Evolutionary conservation across 2,113 vertebrate genomes (phyloP), one percentile per base, ranked within the genome.

Genomic region (Vulpes lagopus): DNA sequence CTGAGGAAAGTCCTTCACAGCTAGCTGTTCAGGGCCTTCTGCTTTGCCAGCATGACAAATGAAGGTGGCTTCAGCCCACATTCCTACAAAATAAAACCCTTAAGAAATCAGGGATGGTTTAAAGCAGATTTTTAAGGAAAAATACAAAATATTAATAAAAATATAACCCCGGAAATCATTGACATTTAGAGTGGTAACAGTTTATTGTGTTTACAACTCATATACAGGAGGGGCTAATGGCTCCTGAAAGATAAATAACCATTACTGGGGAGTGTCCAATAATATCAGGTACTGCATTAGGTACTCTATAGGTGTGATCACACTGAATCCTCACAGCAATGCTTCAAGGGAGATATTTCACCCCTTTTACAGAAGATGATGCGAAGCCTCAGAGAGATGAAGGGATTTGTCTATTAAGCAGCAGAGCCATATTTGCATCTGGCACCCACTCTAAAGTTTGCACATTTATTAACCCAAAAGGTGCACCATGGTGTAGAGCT

Each of bases 51-150:
- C 43, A 35, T 0, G 5, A 91, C 64, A 69, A 51, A 78, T 79
- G 89, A 73, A 93, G 43, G 53, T 69, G 22, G 57, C 86, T 95
- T 71, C 81, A 32, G 69, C 15, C 59, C 43, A 27, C 20, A 17
- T 67, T 79, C 65, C 84, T 92, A 23, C 53, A 49, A 96, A 69
- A 80, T 53, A 86, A 93, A 94, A 97, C 88, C 32, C 57, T n/a
- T 15, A 90, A 23, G 55, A 96, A 79, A 80, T 55, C 27, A 51
- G 14, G 38, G 25, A 2, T 73, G 6, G 14, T 83, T 93, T 88
- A 49, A 93, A 91, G 60, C 19, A 65, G 27, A 64, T 84, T 74
- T 85, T 64, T 76, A 17, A 67, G 81, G 80, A 5, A 49, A 93
- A 89, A 93, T 60, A 43, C 16, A 95, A 91, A 69, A 64, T 89